Evolutionary conservation across 2,113 vertebrate species (phyloP).

Genomic region (Diadophis punctatus): DNA sequence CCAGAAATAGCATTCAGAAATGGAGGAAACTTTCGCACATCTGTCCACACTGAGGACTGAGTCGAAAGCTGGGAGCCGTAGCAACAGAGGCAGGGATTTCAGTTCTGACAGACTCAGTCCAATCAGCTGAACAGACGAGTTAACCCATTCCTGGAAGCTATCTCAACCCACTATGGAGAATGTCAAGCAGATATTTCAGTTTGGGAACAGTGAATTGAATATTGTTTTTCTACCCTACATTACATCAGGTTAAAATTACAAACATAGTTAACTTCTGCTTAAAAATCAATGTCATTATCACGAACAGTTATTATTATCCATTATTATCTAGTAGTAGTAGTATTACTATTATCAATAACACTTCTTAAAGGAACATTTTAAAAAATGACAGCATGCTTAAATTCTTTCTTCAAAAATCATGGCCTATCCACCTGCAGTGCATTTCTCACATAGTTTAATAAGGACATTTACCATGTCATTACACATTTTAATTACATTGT

Average conservation of each 20-base stretch:
- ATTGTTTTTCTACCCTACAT: not conserved
- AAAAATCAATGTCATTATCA: constrained; percentile 30
- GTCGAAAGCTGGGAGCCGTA: no score
- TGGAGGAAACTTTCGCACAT: no score
- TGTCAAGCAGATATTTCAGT: not conserved
- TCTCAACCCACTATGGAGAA: not conserved
- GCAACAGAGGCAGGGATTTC: no score
- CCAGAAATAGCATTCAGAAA: no score
- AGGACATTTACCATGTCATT: constrained; percentile 66
- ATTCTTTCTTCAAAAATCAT: constrained; percentile 43
- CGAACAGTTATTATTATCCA: constrained; percentile 22
- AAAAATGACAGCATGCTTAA: constrained; percentile 57
- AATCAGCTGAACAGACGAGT: no score
- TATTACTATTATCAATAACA: not conserved
- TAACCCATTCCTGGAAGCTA: no score
- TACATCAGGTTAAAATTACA: not conserved
- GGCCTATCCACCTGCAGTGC: constrained; percentile 64
- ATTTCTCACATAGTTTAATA: constrained; percentile 56
- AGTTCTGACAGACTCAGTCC: no score
- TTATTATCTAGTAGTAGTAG: not conserved
- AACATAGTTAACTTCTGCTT: constrained; percentile 6
- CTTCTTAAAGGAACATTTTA: constrained; percentile 43
- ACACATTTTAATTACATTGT: constrained; percentile 69
- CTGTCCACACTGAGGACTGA: no score
- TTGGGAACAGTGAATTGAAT: not conserved